These are phyloP conservation scores for Galaxea fascicularis DNA, from an alignment of 92 coral and sea anemone species.

Conservation along the genomic window DNA sequence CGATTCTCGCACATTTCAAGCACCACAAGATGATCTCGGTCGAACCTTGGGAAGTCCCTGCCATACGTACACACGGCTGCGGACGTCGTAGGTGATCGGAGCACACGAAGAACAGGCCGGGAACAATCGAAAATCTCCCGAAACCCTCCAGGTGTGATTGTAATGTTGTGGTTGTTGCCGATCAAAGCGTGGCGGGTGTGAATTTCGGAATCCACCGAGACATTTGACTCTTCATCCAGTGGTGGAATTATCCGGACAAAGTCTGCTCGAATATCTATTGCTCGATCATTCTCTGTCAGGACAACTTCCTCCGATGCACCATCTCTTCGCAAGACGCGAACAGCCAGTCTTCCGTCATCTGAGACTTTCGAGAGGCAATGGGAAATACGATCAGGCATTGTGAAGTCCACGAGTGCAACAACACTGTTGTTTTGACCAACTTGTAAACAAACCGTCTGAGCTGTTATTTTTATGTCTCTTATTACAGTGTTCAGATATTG, in stretches of 20 bases:
- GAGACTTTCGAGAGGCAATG: constrained; percentile 30
- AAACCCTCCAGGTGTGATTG: neutral
- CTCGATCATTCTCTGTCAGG: neutral
- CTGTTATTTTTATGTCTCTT: neutral
- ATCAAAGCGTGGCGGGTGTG: neutral
- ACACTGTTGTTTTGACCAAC: neutral
- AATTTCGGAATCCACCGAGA: neutral
- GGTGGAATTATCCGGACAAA: constrained; percentile 36
- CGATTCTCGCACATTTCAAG: constrained; percentile 16
- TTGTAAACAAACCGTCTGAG: constrained; percentile 40
- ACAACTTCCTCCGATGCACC: constrained; percentile 22
- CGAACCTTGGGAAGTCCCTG: constrained; percentile 14
- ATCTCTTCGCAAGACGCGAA: constrained; percentile 30
- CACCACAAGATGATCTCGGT: constrained; percentile 21
- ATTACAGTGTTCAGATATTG: neutral
- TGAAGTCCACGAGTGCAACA: neutral
- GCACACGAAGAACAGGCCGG: constrained; percentile 38
- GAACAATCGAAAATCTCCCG: constrained; percentile 14
- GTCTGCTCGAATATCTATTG: constrained; percentile 28
- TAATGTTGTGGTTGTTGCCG: neutral
- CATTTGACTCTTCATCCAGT: neutral
- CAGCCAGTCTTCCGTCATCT: constrained; percentile 1
- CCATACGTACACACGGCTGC: neutral
- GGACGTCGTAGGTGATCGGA: constrained; percentile 20
- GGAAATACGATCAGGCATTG: neutral